A percentile compares a stretch with the other conserved stretches of the same genome.
Evolutionary conservation across 2,888 invertebrate species (phyloP).

Genomic region (Drosophila siamana): DNA sequence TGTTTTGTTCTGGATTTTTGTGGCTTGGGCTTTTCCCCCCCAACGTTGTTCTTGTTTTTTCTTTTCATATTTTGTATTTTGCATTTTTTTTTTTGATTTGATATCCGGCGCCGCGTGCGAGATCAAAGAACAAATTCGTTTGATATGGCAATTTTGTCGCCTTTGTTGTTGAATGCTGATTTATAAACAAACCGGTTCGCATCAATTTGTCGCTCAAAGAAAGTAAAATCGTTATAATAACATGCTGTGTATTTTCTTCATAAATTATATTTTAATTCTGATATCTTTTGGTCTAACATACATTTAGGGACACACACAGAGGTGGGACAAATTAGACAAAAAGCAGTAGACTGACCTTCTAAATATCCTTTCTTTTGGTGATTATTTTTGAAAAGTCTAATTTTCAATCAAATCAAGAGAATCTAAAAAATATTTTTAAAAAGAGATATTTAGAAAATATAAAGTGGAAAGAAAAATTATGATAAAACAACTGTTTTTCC

Average conservation of each 20-base stretch:
- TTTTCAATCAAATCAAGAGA: no score
- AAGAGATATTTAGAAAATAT: no score
- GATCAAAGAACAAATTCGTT: conserved; percentile 58
- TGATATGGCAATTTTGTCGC: conserved; percentile 63
- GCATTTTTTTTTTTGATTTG: conserved; percentile 22
- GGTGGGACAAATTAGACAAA: background rate
- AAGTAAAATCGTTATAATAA: conserved; percentile 60
- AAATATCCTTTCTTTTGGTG: background rate
- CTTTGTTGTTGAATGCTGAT: conserved; percentile 54
- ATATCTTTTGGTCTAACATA: background rate
- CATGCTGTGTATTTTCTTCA: conserved; percentile 27
- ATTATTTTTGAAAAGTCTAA: no score
- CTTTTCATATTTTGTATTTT: background rate
- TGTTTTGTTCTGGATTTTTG: conserved; percentile 46
- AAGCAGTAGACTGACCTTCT: background rate
- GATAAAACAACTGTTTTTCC: no score
- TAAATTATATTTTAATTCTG: conserved; percentile 42
- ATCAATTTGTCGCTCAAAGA: conserved; percentile 52
- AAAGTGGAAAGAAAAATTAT: no score
- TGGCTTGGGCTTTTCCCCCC: conserved; percentile 52
- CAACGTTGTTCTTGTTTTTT: background rate
- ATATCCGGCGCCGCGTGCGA: conserved; percentile 43
- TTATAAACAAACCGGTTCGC: conserved; percentile 65
- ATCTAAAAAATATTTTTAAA: background rate
- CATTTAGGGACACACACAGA: background rate